Base-by-base conservation (phyloP, 2,888 invertebrate genomes). In the Chrysolina oricalcia region DNA sequence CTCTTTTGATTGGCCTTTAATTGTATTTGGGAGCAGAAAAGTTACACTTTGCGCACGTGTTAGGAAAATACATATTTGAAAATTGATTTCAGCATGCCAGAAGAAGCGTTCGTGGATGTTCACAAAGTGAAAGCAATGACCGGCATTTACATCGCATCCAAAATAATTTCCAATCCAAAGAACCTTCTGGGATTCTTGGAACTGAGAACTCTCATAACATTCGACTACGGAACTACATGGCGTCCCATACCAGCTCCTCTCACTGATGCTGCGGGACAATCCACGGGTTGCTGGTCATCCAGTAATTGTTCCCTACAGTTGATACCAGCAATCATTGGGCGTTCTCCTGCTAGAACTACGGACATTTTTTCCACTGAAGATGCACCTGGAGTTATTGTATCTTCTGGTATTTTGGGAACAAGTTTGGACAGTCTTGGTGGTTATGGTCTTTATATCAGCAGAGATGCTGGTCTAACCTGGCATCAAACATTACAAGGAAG, bases 81-180 rank as follows among this genome's bases (percentile, higher is more conserved):
- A 11, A 11, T 53, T 53, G 6, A 53, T 17, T 17, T 53, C 21
- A 11, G 17, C 17, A 21, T 94, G 9, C 92, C 94, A 0, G 94
- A 95, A 79, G 95, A 96, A 79, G 91, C 95, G 0, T 97, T 97
- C 89, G 95, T 95, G 2, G 97, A 97, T 86, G 89, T 97, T 0
- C 96, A 97, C 88, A 94, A 94, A 85, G 95, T 98, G 0, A 94
- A 95, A 87, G 97, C 97, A 0, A 89, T 97, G 67, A 91, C 93
- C 59, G 97, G 97, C 0, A 95, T 97, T 81, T 97, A 96, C 89
- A 96, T 98, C 78, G 97, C 96, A 0, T 96, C 96, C 0, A 93
- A 94, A 85, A 92, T 96, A 0, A 89, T 90, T 40, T 88, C 90
- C 0, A 91, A 91, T 83, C 89, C 91, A 5, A 65, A 64, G 19